phyloP scores from a whole-genome alignment of 2,113 vertebrate species.

The Spea multiplicata region DNA sequence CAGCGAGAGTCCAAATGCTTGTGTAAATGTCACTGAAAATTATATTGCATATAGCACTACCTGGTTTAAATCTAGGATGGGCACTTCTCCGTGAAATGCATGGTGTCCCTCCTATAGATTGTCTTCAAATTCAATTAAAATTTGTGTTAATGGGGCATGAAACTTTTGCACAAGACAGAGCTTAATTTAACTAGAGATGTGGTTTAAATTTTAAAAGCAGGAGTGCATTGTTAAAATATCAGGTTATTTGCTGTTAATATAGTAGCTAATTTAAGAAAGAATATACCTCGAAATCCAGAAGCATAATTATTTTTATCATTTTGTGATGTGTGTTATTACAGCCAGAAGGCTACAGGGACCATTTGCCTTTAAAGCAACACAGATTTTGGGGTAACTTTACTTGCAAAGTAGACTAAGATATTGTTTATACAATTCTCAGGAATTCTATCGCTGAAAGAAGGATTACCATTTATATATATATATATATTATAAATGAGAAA shows the following conservation, averaged over 20 bases:
- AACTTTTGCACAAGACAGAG: neutral
- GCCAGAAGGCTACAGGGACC: too few species aligned
- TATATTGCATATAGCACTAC: too few species aligned
- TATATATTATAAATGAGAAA: too few species aligned
- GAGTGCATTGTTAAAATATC: neutral
- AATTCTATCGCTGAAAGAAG: too few species aligned
- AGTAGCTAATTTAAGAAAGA: too few species aligned
- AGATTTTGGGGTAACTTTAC: too few species aligned
- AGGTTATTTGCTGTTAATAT: neutral
- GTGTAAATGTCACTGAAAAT: too few species aligned
- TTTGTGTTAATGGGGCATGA: slow-evolving; percentile 18
- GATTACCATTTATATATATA: too few species aligned
- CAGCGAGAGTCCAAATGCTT: too few species aligned
- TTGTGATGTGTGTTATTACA: neutral
- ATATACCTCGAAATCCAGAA: neutral
- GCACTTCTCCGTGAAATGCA: neutral
- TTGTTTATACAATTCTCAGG: too few species aligned
- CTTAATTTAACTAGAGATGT: neutral
- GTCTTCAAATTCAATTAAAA: slow-evolving; percentile 8
- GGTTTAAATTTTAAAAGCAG: neutral
- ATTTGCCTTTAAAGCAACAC: neutral
- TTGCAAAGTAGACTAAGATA: too few species aligned
- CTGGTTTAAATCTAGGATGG: neutral
- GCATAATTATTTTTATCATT: neutral
- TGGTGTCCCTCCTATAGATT: slow-evolving; percentile 1